phyloP scores from a whole-genome alignment of 2,888 invertebrate genomes.

The Himalopsyche kuldschensis region DNA sequence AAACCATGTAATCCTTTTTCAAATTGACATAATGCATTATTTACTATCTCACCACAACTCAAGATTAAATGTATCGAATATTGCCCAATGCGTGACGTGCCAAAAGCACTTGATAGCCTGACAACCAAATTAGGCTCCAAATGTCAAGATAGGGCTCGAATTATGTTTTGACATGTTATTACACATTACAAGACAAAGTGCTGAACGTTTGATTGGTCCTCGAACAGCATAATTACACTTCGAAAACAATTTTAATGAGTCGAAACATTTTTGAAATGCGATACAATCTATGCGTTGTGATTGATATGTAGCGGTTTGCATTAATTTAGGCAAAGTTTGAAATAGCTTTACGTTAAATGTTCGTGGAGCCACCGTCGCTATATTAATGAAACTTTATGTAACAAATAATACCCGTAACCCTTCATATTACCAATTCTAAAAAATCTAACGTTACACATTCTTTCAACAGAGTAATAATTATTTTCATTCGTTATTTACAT shows the following conservation, averaged over 20 bases:
- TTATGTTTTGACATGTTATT: not conserved
- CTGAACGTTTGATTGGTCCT: not conserved
- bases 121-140: not conserved
- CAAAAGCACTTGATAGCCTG: not conserved
- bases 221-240: not conserved
- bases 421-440: not conserved
- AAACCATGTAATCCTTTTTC: not conserved
- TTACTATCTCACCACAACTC: not conserved
- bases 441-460: not conserved
- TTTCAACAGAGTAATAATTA: not conserved
- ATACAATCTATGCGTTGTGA: not conserved
- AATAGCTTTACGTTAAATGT: not conserved
- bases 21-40: not conserved
- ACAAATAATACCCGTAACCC: not conserved
- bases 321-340: not conserved
- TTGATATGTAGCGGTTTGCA: not conserved
- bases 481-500: not conserved
- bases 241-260: not conserved
- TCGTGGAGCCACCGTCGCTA: not conserved
- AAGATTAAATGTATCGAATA: not conserved
- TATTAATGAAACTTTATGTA: not conserved
- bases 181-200: slow-evolving; percentile 1
- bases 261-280: not conserved
- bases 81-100: not conserved
- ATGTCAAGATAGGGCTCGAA: slow-evolving; percentile 4